These are phyloP conservation scores for Cuculus canorus DNA, from an alignment of 2,797 vertebrate species.

Conservation along the genomic window DNA sequence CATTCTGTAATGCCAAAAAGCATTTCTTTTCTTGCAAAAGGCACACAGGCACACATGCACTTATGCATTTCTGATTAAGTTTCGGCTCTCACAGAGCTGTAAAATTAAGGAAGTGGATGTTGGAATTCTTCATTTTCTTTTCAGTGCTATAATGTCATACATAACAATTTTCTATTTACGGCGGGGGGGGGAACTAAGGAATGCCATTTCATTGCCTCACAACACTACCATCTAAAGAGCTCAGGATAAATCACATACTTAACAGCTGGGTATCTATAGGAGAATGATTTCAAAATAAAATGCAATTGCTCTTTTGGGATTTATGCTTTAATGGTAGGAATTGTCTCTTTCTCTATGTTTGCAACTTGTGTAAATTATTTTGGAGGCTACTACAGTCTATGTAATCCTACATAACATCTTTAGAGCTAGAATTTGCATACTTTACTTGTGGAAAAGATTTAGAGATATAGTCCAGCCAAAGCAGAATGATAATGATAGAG, in stretches of 20 bases:
- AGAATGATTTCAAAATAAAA: neutral
- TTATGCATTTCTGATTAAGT: neutral
- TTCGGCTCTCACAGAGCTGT: neutral
- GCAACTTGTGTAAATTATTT: neutral
- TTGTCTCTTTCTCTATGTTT: neutral
- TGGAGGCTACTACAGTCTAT: neutral
- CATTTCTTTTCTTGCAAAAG: neutral
- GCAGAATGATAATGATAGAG: neutral
- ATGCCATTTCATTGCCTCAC: neutral
- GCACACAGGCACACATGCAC: neutral
- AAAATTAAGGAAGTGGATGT: neutral
- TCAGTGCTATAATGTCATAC: neutral
- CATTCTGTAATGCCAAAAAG: constrained; percentile 24
- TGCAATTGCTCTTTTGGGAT: neutral
- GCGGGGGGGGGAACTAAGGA: neutral
- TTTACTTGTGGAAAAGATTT: neutral
- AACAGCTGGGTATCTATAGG: neutral
- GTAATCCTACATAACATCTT: neutral
- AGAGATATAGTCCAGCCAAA: neutral
- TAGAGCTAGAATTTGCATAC: neutral
- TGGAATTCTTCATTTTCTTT: neutral
- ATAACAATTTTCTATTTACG: neutral
- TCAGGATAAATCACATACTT: neutral
- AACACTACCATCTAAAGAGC: neutral
- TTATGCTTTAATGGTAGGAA: neutral